Base-by-base conservation (phyloP, 1,140 invertebrate genomes). In the Sarcophaga bullata region DNA sequence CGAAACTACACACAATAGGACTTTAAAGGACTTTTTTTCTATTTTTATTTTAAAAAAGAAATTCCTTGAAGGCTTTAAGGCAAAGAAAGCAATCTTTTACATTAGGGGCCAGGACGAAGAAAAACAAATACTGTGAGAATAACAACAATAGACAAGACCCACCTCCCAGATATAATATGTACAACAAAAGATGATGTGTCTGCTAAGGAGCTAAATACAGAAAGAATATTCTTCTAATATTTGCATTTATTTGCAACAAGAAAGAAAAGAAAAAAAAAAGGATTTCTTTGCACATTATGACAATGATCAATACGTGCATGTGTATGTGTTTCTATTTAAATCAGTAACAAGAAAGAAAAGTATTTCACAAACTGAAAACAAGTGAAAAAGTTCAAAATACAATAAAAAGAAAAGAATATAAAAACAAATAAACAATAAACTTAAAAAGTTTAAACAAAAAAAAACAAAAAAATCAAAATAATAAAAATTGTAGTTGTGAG, bases 161-260 rank as follows among this genome's bases (percentile, higher is more conserved):
- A 37, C 25, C 25, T 37, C 25, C 25, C 25, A 37, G 25, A 37
- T 37, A 37, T 15, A 15, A 58, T 15, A 58, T 58, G n/a, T 11
- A 58, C 9, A 58, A 58, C 54, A 58, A 58, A 13, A 58, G 13
- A 58, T 58, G 54, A 13, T 58, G 54, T n/a, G 13, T 58, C n/a
- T 5, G 54, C 6, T 37, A 37, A 37, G 13, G 6, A 58, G n/a
- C 8, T 52, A n/a, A n/a, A n/a, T n/a, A 58, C 10, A 58, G 25
- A 37, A 37, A 4, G 25, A 4, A 37, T 37, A 37, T 37, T n/a
- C 25, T 1, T 37, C 25, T 37, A 58, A n/a, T 15, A 58, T 58
- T 58, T 58, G 54, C 54, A 58, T 58, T 58, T 58, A 58, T 58
- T 58, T 58, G 54, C 54, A 58, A 58, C 25, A 37, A n/a, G n/a